Evolutionary conservation across 2,113 vertebrate genomes (phyloP).

Genomic region (Solenodon paradoxus): DNA sequence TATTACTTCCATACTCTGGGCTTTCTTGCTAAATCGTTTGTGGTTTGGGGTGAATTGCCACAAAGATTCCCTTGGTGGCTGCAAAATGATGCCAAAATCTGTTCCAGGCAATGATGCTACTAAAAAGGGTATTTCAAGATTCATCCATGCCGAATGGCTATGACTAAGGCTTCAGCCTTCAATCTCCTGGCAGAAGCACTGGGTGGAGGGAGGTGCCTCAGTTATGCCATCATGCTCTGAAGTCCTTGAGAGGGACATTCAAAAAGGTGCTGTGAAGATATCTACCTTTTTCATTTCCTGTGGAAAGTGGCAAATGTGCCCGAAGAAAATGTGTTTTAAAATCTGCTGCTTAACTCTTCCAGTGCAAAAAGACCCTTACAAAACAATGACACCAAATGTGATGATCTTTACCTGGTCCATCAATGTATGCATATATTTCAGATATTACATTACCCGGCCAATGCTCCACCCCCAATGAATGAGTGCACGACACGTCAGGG

Average conservation of each 20-base stretch:
- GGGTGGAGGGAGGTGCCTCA: background rate
- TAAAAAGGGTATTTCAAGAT: background rate
- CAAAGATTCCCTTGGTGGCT: background rate
- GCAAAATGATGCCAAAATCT: background rate
- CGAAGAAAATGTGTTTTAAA: slow-evolving; percentile 5
- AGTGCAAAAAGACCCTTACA: background rate
- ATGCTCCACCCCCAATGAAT: background rate
- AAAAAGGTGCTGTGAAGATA: background rate
- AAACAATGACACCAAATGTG: background rate
- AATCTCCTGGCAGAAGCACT: rapidly evolving
- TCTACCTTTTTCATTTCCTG: background rate
- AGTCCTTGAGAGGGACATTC: rapidly evolving
- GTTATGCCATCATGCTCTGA: background rate
- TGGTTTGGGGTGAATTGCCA: background rate
- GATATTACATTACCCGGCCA: background rate
- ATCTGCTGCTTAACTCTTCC: background rate
- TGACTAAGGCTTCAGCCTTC: background rate
- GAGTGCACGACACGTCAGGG: background rate
- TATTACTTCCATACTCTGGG: background rate
- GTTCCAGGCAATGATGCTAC: background rate
- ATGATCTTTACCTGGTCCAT: background rate
- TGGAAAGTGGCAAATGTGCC: background rate
- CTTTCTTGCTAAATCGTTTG: background rate
- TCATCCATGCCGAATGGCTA: background rate
- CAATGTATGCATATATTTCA: background rate